A percentile compares a stretch with the other conserved stretches of the same genome.
These are phyloP conservation scores for Limnephilus marmoratus DNA, from an alignment of 2,888 invertebrate genomes.

Conservation along the genomic window DNA sequence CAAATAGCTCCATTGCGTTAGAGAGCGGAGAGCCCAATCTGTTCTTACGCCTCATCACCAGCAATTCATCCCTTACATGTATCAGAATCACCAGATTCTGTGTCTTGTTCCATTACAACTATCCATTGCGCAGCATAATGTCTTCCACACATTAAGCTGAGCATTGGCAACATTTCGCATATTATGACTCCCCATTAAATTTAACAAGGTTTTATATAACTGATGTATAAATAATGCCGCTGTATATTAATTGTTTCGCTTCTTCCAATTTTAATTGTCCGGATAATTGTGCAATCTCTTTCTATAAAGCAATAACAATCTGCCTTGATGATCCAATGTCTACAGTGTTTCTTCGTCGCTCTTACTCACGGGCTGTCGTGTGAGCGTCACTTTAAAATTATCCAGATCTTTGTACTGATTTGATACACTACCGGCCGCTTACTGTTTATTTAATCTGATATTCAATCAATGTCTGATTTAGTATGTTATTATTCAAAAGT, in stretches of 20 bases:
- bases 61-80: neutral
- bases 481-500: neutral
- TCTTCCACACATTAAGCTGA: neutral
- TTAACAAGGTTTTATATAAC: constrained; percentile 25
- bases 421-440: neutral
- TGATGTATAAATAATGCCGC: neutral
- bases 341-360: neutral
- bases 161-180: constrained; percentile 7
- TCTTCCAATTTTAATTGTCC: neutral
- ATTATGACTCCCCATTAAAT: neutral
- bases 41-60: neutral
- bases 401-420: neutral
- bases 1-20: neutral
- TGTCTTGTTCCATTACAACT: neutral
- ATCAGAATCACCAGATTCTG: neutral
- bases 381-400: neutral
- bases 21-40: neutral
- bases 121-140: too few relatives aligned
- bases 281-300: neutral
- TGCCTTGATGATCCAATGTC: too few relatives aligned
- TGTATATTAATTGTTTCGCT: neutral
- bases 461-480: neutral
- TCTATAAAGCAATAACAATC: neutral
- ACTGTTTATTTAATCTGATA: neutral
- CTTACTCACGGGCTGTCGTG: neutral